Evolutionary conservation across 1,140 invertebrate genomes (phyloP).

Genomic region (Plectrocnemia conspersa): DNA sequence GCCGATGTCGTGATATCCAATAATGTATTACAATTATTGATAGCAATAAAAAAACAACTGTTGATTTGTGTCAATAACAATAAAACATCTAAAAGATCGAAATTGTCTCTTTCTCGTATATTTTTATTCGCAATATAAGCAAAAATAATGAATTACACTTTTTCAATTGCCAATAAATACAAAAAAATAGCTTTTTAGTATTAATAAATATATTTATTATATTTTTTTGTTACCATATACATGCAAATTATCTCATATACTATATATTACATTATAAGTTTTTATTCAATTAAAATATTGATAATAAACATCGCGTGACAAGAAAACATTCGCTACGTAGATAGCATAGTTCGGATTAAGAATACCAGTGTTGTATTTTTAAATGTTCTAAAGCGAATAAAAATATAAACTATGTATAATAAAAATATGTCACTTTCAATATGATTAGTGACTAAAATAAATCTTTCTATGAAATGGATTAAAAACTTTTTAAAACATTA

Average conservation of each 20-base stretch:
- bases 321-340: constrained; percentile 6
- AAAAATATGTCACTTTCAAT: too few species aligned
- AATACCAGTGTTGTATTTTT: constrained; percentile 22
- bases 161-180: not conserved
- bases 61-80: too few species aligned
- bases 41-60: too few species aligned
- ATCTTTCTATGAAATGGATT: too few species aligned
- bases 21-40: too few species aligned
- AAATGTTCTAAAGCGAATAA: too few species aligned
- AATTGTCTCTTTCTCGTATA: not conserved
- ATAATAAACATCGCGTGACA: constrained; percentile 33
- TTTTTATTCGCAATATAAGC: not conserved
- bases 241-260: constrained; percentile 4
- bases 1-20: too few species aligned
- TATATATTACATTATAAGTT: constrained; percentile 3
- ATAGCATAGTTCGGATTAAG: constrained; percentile 16
- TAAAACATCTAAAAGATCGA: not conserved
- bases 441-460: too few species aligned
- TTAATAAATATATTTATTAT: too few species aligned
- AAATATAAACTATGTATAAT: too few species aligned
- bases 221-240: too few species aligned
- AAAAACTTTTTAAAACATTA: too few species aligned
- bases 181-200: constrained; percentile 3
- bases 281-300: constrained; percentile 35
- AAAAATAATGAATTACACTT: not conserved